Evolutionary conservation across 2,888 invertebrate genomes (phyloP).

Genomic region (Cerastis rubricosa): DNA sequence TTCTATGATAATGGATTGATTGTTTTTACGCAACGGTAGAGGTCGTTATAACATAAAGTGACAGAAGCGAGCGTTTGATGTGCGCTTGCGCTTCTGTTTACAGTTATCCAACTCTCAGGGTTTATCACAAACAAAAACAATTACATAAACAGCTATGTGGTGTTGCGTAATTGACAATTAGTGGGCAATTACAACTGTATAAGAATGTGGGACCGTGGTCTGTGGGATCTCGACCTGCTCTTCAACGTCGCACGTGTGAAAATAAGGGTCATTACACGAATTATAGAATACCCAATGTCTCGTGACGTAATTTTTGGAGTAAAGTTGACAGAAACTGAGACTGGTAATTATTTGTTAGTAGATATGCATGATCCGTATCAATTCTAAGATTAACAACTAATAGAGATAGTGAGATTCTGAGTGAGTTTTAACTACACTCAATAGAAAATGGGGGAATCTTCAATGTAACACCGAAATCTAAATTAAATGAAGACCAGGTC

Average conservation of each 20-base stretch:
- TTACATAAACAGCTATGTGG: constrained; percentile 81
- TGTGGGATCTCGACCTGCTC: constrained; percentile 56
- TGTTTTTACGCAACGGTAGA: constrained; percentile 34
- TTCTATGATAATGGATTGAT: constrained; percentile 36
- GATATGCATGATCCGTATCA: constrained; percentile 1
- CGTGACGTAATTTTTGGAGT: constrained; percentile 48
- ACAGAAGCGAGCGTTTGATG: constrained; percentile 41
- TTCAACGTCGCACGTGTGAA: constrained; percentile 63
- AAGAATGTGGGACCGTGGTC: constrained; percentile 73
- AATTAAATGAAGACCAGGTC: constrained; percentile 30
- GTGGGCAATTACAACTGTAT: constrained; percentile 82
- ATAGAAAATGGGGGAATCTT: not conserved
- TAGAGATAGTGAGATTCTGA: not conserved
- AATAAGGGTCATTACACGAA: constrained; percentile 62
- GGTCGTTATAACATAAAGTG: constrained; percentile 39
- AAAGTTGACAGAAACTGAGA: constrained; percentile 38
- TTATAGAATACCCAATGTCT: constrained; percentile 39
- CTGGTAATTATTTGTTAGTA: constrained; percentile 14
- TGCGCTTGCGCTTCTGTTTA: constrained; percentile 57
- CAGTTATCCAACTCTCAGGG: constrained; percentile 63
- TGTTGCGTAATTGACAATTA: constrained; percentile 82
- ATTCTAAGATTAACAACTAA: constrained; percentile 14
- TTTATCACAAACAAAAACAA: constrained; percentile 73
- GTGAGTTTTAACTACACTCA: not conserved
- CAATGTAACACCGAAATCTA: constrained; percentile 10